Evolutionary conservation across 2,797 vertebrate species (phyloP).

Genomic region (Siniperca scherzeri): DNA sequence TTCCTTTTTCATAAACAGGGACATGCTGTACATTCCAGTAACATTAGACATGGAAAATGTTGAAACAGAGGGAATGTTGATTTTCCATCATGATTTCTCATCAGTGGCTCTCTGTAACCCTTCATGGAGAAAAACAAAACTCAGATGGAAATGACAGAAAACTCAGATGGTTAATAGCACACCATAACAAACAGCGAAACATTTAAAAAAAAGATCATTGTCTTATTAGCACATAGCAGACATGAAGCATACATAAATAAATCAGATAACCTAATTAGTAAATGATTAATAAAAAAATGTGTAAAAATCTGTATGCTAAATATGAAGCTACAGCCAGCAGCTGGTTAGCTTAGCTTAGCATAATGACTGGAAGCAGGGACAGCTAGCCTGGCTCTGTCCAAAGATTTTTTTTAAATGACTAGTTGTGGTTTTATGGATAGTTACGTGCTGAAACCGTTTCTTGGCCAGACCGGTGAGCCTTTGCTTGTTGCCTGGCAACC

Average conservation of each 20-base stretch:
- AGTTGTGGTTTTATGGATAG: too few species aligned
- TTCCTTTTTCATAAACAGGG: slow-evolving; percentile 15
- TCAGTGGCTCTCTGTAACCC: slow-evolving; percentile 22
- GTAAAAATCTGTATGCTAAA: too few species aligned
- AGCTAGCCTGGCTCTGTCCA: too few species aligned
- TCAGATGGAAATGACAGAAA: slow-evolving; percentile 26
- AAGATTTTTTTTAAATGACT: too few species aligned
- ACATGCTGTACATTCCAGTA: slow-evolving; percentile 57
- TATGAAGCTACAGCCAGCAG: too few species aligned
- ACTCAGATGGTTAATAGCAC: not conserved
- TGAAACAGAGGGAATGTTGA: slow-evolving; percentile 17
- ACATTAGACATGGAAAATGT: slow-evolving; percentile 57
- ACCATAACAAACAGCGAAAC: not conserved
- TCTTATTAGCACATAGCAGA: not conserved
- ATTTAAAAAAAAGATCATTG: not conserved
- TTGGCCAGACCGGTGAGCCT: too few species aligned
- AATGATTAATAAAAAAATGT: not conserved
- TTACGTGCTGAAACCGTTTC: too few species aligned
- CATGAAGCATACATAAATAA: not conserved
- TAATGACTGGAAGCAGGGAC: not conserved
- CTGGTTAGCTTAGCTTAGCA: not conserved
- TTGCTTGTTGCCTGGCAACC: too few species aligned
- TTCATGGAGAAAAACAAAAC: slow-evolving; percentile 30
- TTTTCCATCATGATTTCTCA: slow-evolving; percentile 57
- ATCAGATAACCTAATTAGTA: not conserved